phyloP scores from a whole-genome alignment of 2,797 vertebrate species.

The Limosa lapponica region DNA sequence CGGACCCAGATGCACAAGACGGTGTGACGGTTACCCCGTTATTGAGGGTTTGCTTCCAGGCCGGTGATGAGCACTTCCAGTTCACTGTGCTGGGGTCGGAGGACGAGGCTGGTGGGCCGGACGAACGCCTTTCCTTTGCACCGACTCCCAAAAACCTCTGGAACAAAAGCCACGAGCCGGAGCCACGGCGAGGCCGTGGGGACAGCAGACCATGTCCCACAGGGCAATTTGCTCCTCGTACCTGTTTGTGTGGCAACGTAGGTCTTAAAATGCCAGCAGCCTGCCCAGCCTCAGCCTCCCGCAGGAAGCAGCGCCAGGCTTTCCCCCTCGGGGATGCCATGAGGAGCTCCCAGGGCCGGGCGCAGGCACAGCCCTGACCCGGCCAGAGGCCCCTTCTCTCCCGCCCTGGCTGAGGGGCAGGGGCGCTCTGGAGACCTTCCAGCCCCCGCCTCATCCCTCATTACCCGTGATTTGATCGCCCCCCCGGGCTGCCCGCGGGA shows the following conservation, averaged over 20 bases:
- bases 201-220: rapidly evolving
- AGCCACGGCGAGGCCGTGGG: no score
- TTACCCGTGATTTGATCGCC: rapidly evolving
- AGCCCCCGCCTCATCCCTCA: no score
- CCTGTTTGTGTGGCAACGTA: rapidly evolving
- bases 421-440: not conserved
- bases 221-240: rapidly evolving
- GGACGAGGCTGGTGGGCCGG: rapidly evolving
- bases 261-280: not conserved
- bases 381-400: not conserved
- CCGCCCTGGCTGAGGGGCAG: not conserved
- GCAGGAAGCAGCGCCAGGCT: rapidly evolving
- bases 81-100: rapidly evolving
- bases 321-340: not conserved
- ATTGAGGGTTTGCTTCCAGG: not conserved
- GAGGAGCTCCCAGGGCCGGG: not conserved
- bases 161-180: not conserved
- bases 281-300: not conserved
- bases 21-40: rapidly evolving
- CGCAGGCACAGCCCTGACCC: not conserved
- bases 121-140: not conserved
- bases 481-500: no score
- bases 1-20: rapidly evolving
- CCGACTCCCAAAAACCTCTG: not conserved
- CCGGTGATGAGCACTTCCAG: rapidly evolving